Evolutionary conservation across 2,888 invertebrate species (phyloP).

Genomic region (Agrenia bidenticulata): DNA sequence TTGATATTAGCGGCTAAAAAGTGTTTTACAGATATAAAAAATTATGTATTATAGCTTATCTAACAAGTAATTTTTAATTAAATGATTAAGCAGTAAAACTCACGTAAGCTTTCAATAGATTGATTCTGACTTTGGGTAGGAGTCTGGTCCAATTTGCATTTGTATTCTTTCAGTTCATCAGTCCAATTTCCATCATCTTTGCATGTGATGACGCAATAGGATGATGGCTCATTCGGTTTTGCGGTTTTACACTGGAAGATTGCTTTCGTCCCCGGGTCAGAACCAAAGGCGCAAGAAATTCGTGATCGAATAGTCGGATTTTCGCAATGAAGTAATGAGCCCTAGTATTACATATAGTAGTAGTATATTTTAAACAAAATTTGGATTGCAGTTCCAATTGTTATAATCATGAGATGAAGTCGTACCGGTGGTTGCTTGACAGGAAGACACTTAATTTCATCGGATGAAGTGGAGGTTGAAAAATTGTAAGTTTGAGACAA

Average conservation of each 20-base stretch:
- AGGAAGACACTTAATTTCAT: slow-evolving; percentile 28
- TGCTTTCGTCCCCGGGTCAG: slow-evolving; percentile 38
- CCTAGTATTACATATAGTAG: slow-evolving; percentile 16
- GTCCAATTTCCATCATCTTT: slow-evolving; percentile 37
- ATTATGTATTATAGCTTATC: no score
- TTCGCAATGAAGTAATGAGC: slow-evolving; percentile 35
- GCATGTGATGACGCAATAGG: slow-evolving; percentile 38
- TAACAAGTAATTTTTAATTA: no score
- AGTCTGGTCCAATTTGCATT: slow-evolving; percentile 16
- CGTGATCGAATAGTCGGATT: slow-evolving; percentile 29
- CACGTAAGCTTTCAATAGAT: no score
- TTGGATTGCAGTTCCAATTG: not conserved
- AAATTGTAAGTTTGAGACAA: slow-evolving; percentile 26
- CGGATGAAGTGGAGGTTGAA: slow-evolving; percentile 22
- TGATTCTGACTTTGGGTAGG: no score
- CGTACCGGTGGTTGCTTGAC: slow-evolving; percentile 30
- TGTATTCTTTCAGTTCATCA: slow-evolving; percentile 28
- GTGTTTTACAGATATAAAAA: no score
- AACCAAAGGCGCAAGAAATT: slow-evolving; percentile 32
- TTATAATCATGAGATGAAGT: not conserved
- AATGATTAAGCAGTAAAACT: no score
- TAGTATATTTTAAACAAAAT: slow-evolving; percentile 5
- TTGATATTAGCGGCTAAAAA: no score
- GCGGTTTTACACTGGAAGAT: slow-evolving; percentile 30
- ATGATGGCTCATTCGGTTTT: slow-evolving; percentile 25